Evolutionary conservation across 2,888 invertebrate genomes (phyloP), one percentile per base, ranked within the genome.

Genomic region (Cistogaster globosa): DNA sequence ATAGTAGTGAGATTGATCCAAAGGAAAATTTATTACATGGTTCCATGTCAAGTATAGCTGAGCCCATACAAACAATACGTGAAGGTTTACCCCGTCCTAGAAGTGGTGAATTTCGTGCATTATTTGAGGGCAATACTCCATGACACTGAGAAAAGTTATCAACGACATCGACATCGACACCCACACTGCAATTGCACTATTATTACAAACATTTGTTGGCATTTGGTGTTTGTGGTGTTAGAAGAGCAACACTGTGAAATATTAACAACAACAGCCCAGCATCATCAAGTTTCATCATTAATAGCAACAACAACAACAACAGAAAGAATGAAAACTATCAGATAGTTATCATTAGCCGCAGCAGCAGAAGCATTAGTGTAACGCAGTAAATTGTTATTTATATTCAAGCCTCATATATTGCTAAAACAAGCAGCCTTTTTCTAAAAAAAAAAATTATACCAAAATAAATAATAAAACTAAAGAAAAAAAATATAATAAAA

Each of bases 41-140:
- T 87, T 93, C 92, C 81, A 92, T 92, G 89, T 92, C 91, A 82
- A 92, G 92, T 88, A 91, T 92, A 86, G 89, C 90, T 88, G 92
- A 91, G 87, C 90, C 91, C 87, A 91, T 91, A 87, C 92, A 92
- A 90, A 92, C 92, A 88, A 92, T 93, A 89, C 90, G 92, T 86
- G 92, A 91, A 89, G 92, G 93, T 86, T 89, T 93, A 84, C 93
- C 93, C 57, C 88, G 93, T 86, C 93, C 93, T 82, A 90, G 92
- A 87, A 93, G 93, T 89, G 93, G 93, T 83, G 93, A 93, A 88
- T 93, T 93, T 89, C 92, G 93, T 68, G 93, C 93, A 88, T 90
- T 93, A 63, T 93, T 93, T 88, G 93, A 93, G 89, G 93, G 93
- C 87, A 92, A 91, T 87, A 93, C 93, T 84, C 93, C 93, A 91